These are phyloP conservation scores for Caenorhabditis zanzibari DNA, from an alignment of 2,888 invertebrate species.

Conservation along the genomic window DNA sequence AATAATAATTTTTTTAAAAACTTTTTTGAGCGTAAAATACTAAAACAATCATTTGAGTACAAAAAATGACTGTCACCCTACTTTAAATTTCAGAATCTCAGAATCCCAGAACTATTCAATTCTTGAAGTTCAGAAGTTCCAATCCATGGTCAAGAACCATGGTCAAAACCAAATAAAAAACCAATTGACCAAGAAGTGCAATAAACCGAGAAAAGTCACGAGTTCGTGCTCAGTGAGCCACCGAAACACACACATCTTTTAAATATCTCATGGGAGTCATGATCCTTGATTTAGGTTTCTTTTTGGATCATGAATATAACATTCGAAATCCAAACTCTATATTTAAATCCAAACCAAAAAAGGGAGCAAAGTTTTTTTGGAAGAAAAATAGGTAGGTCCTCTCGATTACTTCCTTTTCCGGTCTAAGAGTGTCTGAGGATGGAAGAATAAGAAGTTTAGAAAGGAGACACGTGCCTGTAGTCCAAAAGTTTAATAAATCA, in stretches of 20 bases:
- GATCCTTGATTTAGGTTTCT: slow-evolving; percentile 28
- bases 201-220: slow-evolving; percentile 17
- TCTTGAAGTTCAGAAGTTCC: neutral
- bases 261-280: slow-evolving; percentile 25
- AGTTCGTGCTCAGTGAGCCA: slow-evolving; percentile 27
- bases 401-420: slow-evolving; percentile 55
- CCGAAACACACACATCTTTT: slow-evolving; percentile 27
- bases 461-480: neutral
- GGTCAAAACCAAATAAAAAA: neutral
- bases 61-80: too few relatives aligned
- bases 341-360: neutral
- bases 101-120: neutral
- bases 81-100: neutral
- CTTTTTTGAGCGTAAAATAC: too few relatives aligned
- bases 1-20: too few relatives aligned
- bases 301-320: slow-evolving; percentile 27
- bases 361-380: slow-evolving; percentile 12
- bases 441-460: neutral
- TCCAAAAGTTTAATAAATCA: slow-evolving; percentile 31
- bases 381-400: neutral
- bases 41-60: too few relatives aligned
- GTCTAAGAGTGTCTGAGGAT: neutral
- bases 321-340: neutral
- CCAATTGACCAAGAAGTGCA: slow-evolving; percentile 8
- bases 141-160: neutral